These are phyloP conservation scores for Lutraria lutraria DNA, from an alignment of 2,888 invertebrate species.

Conservation along the genomic window DNA sequence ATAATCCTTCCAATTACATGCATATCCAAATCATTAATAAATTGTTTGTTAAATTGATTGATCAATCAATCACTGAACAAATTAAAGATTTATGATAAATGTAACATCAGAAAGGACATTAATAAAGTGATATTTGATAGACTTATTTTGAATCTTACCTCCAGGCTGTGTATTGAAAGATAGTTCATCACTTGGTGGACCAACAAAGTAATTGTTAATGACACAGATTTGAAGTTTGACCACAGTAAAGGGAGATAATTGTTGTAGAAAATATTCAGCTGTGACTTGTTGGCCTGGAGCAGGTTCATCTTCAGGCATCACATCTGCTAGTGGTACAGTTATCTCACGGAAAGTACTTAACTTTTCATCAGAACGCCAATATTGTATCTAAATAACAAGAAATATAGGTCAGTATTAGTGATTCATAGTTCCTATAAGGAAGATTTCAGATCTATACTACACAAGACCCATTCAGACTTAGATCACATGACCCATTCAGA, in stretches of 20 bases:
- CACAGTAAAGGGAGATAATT: slow-evolving; percentile 86
- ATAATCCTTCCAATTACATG: no score
- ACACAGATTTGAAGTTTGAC: slow-evolving; percentile 96
- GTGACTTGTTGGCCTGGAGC: slow-evolving; percentile 39
- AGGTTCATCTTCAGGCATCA: slow-evolving; percentile 47
- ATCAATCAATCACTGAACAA: no score
- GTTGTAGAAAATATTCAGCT: slow-evolving; percentile 42
- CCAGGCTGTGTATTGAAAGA: slow-evolving; percentile 85
- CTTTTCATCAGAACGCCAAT: slow-evolving; percentile 93
- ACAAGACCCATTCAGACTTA: no score
- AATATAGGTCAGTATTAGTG: not conserved
- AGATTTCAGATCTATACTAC: no score
- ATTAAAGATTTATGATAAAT: no score
- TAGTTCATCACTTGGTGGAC: slow-evolving; percentile 94
- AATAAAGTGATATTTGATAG: no score
- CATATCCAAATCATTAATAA: no score
- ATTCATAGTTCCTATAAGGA: no score
- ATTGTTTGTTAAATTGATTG: no score
- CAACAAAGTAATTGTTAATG: slow-evolving; percentile 96
- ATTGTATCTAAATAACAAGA: slow-evolving; percentile 91
- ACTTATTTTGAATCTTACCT: slow-evolving; percentile 72
- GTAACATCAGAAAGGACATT: no score
- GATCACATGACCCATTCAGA: no score
- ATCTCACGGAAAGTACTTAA: slow-evolving; percentile 76
- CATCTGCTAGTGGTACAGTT: slow-evolving; percentile 66